Base-by-base conservation (phyloP, 2,888 invertebrate species). In the Drosophila helvetica region DNA sequence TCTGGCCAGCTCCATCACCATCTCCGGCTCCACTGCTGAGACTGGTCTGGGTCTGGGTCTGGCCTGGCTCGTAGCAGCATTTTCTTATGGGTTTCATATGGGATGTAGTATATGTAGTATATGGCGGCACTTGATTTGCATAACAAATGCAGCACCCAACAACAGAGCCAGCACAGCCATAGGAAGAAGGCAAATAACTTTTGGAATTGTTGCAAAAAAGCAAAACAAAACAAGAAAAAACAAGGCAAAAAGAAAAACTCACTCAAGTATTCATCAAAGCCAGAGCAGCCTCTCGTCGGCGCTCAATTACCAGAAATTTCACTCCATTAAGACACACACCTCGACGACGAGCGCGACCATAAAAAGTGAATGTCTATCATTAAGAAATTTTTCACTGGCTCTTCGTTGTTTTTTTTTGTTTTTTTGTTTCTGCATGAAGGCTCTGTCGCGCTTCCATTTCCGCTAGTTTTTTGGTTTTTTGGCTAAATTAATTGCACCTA, bases 291-390 rank as follows among this genome's bases (percentile, higher is more conserved):
- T 22, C 4, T 88, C 82, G 83, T 75, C 75, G 64, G 64, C 84
- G 86, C 78, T 86, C 84, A 83, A 83, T 83, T 88, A 86, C 78
- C 57, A 66, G 69, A 86, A 86, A 83, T 83, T 83, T 83, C 82
- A 88, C 82, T 88, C 82, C 84, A 83, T 88, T 83, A 88, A 88
- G 70, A 74, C 84, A 78, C 80, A 83, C 82, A 83, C 82, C 80
- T 88, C 15, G 75, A 62, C 71, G 67, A n/a, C n/a, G n/a, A n/a
- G n/a, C n/a, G n/a, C n/a, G n/a, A n/a, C 65, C 85, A 75, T 77
- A 75, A 86, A 83, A 88, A 85, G 79, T 77, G 86, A 85, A 85
- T 85, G 89, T 88, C 89, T 84, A 79, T 88, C 82, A 88, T 84
- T 88, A 87, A 79, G 84, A 74, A 78, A 64, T 54, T 57, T 55